Percentiles rank a stretch among this genome's conserved stretches.
Evolutionary conservation across 2,113 vertebrate species (phyloP).

Genomic region (Nycticebus coucang): DNA sequence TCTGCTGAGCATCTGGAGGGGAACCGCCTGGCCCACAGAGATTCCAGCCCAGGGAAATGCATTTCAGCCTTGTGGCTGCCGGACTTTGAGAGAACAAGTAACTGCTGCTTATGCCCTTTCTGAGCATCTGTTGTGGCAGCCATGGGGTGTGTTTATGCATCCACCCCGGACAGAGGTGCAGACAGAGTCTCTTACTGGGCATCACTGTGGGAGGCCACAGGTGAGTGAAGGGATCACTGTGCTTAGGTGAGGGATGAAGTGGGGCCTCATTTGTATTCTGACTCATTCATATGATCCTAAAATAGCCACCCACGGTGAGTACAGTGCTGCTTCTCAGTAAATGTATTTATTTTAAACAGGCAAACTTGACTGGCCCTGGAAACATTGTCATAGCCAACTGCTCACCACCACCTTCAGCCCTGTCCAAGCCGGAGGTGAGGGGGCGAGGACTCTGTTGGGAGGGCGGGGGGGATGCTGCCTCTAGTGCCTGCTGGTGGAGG

Average conservation of each 20-base stretch:
- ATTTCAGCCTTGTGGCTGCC: no score
- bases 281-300: not conserved
- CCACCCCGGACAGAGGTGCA: rapidly evolving
- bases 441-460: not conserved
- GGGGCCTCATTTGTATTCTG: not conserved
- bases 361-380: not conserved
- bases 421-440: not conserved
- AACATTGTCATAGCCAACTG: rapidly evolving
- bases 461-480: not conserved
- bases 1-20: rapidly evolving
- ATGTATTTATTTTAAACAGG: not conserved
- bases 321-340: rapidly evolving
- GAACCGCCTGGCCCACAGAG: rapidly evolving
- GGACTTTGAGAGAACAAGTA: rapidly evolving
- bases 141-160: rapidly evolving
- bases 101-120: rapidly evolving
- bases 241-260: not conserved
- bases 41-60: not conserved
- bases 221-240: rapidly evolving
- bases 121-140: not conserved
- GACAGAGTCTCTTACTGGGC: not conserved
- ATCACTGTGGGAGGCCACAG: rapidly evolving
- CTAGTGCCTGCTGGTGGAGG: rapidly evolving
- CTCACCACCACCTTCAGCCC: no score
- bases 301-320: not conserved